Conservation (phyloP, 2,113 vertebrate species). For the Sebastes schlegelii region DNA sequence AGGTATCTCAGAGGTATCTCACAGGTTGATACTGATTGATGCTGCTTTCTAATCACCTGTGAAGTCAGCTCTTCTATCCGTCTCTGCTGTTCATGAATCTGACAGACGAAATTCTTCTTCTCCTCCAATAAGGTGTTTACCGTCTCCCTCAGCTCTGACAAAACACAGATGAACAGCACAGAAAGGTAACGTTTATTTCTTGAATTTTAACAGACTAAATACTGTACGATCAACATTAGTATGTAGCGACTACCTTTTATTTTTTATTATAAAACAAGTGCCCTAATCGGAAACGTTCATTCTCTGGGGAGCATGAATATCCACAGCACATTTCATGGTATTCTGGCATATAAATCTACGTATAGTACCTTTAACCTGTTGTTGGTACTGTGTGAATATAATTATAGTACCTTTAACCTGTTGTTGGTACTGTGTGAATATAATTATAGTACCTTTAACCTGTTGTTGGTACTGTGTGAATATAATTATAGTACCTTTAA, state of each 20-base stretch:
- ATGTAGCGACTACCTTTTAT: no score
- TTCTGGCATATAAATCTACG: no score
- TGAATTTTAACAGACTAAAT: background rate
- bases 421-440: background rate
- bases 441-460: constrained; percentile 81
- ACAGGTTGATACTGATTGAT: background rate
- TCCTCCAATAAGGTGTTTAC: constrained; percentile 83
- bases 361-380: no score
- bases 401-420: background rate
- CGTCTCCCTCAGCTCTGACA: constrained; percentile 82
- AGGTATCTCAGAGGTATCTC: no score
- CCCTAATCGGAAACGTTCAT: no score
- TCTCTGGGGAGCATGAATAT: no score
- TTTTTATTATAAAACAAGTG: no score
- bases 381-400: no score
- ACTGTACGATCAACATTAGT: background rate
- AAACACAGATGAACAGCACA: background rate
- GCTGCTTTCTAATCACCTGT: constrained; percentile 69
- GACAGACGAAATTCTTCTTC: constrained; percentile 83
- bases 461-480: constrained; percentile 86
- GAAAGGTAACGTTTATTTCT: background rate
- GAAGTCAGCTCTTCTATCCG: constrained; percentile 79
- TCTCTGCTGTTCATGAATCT: constrained; percentile 84
- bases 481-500: no score
- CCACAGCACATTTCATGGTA: no score